A percentile compares a stretch with the other conserved stretches of the same genome.
These are phyloP conservation scores for Muscicapa comitata DNA, from an alignment of 2,797 vertebrate genomes.

Conservation along the genomic window DNA sequence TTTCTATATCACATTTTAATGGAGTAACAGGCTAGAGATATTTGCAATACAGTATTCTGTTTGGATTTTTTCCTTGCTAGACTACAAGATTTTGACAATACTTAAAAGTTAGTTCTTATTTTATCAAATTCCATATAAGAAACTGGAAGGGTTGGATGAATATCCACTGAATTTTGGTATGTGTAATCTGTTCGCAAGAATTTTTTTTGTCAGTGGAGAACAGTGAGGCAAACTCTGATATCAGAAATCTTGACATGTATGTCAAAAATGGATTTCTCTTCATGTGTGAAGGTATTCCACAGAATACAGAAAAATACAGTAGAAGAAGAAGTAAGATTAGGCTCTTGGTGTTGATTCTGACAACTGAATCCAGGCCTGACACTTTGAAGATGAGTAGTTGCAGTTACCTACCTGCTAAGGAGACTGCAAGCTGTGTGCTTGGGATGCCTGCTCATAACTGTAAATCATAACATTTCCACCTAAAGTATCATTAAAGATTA, in stretches of 20 bases:
- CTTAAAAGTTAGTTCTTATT: not conserved
- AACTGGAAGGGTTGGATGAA: not conserved
- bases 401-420: not conserved
- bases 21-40: not conserved
- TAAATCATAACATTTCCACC: not conserved
- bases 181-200: not conserved
- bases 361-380: not conserved
- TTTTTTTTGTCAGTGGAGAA: not conserved
- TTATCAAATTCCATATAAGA: not conserved
- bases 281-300: not conserved
- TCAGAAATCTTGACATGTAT: slow-evolving; percentile 30
- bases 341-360: not conserved
- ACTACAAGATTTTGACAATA: not conserved
- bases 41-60: not conserved
- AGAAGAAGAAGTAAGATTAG: not conserved
- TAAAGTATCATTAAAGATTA: not conserved
- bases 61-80: not conserved
- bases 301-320: not conserved
- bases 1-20: not conserved
- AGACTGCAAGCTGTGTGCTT: not conserved
- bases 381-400: not conserved
- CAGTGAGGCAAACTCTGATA: not conserved
- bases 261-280: slow-evolving; percentile 28
- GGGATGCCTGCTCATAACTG: not conserved
- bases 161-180: not conserved